These are phyloP conservation scores for Cottus gobio DNA, from an alignment of 2,113 vertebrate genomes.

Conservation along the genomic window DNA sequence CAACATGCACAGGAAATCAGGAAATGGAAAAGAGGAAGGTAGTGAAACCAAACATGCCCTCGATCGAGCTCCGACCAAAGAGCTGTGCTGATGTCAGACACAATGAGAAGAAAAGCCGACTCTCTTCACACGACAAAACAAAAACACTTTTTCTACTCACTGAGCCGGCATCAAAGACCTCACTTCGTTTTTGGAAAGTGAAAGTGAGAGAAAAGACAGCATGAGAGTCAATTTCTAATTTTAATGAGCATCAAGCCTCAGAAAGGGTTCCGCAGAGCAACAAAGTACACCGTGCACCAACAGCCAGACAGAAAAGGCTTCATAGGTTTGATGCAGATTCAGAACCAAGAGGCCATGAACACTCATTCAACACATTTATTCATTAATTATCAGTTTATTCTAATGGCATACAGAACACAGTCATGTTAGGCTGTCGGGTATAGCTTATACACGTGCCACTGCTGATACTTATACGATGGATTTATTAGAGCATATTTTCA, in stretches of 20 bases:
- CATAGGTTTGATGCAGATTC: background rate
- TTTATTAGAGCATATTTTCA: background rate
- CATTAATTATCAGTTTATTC: background rate
- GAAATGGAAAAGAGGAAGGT: conserved; percentile 84
- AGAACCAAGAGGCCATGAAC: background rate
- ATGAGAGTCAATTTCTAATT: conserved; percentile 27
- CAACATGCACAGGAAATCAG: conserved; percentile 76
- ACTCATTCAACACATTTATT: background rate
- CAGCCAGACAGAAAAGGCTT: background rate
- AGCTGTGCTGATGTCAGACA: conserved; percentile 37
- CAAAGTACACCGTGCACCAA: background rate
- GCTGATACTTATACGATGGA: background rate
- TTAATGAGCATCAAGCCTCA: conserved; percentile 4
- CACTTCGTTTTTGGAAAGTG: conserved; percentile 36
- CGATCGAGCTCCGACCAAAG: conserved; percentile 52
- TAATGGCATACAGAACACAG: background rate
- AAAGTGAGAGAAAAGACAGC: conserved; percentile 16
- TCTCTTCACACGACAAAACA: conserved; percentile 12
- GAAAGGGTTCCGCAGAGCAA: conserved; percentile 1
- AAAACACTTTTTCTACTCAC: background rate
- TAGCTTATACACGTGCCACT: background rate
- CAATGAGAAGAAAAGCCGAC: conserved; percentile 37
- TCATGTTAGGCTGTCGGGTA: background rate
- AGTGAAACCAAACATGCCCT: conserved; percentile 79
- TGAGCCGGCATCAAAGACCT: conserved; percentile 17